phyloP scores from a whole-genome alignment of 2,113 vertebrate genomes.

The Crotalus helleri region DNA sequence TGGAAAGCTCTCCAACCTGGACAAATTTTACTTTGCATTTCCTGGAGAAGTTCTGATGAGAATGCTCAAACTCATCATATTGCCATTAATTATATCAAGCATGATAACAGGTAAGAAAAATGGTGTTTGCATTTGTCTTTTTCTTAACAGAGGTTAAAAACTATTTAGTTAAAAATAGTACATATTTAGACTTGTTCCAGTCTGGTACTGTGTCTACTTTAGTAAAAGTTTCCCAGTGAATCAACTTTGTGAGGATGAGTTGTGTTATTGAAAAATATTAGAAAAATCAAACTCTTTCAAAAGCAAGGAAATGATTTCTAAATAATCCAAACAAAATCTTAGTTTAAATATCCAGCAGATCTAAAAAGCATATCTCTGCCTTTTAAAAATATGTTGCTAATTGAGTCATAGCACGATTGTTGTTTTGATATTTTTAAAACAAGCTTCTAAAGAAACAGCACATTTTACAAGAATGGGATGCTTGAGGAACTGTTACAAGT shows the following conservation, averaged over 20 bases:
- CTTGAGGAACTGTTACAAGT: not conserved
- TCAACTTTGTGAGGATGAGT: not conserved
- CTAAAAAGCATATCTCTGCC: not conserved
- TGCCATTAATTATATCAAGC: conserved; percentile 95
- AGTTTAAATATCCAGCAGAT: not conserved
- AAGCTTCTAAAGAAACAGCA: not conserved
- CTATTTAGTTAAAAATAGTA: conserved; percentile 9
- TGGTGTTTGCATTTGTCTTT: not conserved
- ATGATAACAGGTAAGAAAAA: conserved; percentile 90
- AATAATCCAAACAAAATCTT: not conserved
- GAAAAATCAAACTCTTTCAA: not conserved
- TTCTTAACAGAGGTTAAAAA: conserved; percentile 11
- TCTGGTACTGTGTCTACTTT: not conserved
- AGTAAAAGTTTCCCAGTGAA: not conserved
- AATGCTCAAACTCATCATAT: conserved; percentile 95
- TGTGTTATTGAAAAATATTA: not conserved
- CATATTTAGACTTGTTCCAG: not conserved
- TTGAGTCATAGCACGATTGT: not conserved
- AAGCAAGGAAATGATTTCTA: not conserved
- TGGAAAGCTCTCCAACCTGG: conserved; percentile 78
- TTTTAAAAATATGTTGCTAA: not conserved
- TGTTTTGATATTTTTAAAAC: not conserved
- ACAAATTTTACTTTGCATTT: conserved; percentile 94
- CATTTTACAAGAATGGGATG: not conserved
- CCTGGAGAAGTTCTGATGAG: conserved; percentile 95